Evolutionary conservation across 2,888 invertebrate species (phyloP), one percentile per base, ranked within the genome.

Genomic region (Syritta pipiens): DNA sequence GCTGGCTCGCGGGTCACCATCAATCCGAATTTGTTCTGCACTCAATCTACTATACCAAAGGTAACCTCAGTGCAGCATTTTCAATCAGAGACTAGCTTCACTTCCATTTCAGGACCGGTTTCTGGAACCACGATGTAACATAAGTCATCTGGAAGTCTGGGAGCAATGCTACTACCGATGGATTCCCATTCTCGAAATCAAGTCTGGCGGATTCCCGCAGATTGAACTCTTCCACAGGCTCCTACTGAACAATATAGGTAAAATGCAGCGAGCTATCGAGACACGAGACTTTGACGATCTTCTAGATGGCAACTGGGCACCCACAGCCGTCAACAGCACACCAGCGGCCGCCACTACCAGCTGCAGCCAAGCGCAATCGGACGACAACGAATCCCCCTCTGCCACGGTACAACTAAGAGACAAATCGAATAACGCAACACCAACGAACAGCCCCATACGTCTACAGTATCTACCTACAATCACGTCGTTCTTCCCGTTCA

Each of bases 141-240:
- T 94, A 75, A 88, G 91, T 3, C 90, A 90, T 62, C 86, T 94
- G 83, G 93, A 94, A 79, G 88, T 97, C 40, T 97, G 97, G 97
- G 90, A 93, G 68, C 96, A 95, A 88, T 97, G 96, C 89, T 97
- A 96, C 89, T 94, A 95, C 86, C 93, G 97, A 22, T 97, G 96
- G 96, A 91, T 96, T 85, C 93, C 94, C 14, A 93, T 95, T 14
- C 91, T 96, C 4, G 96, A 97, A 81, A 89, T 89, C 1, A 86
- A 87, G 49, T 85, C 86, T n/a, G 89, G 89, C 3, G 89, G 89
- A 2, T 86, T 86, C 77, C 86, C 88, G 1, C 89, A 89, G 84
- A 86, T 89, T 22, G 89, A 89, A 81, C 83, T 89, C 49, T 87
- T 86, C 57, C 87, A 89, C 83, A 86, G 89, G 26, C 71, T 89